Evolutionary conservation across 2,113 vertebrate genomes (phyloP).

Genomic region (Callionymus lyra): DNA sequence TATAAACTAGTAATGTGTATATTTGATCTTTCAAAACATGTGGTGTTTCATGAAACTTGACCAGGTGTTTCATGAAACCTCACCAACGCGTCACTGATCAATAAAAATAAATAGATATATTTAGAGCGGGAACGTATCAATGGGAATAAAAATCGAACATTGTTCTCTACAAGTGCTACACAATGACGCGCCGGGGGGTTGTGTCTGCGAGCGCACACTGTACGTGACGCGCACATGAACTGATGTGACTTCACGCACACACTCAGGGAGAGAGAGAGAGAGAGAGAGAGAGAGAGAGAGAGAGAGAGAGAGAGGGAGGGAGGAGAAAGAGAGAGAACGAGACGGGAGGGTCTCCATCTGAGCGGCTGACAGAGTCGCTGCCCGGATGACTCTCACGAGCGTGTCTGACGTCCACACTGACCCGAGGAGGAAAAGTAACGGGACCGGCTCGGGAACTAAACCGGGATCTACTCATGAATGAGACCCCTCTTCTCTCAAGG

Average conservation of each 20-base stretch:
- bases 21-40: too few relatives aligned
- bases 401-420: constrained; percentile 5
- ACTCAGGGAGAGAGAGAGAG: constrained; percentile 6
- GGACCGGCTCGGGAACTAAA: too few relatives aligned
- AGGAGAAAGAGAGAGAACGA: constrained; percentile 6
- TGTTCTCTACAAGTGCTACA: constrained; percentile 15
- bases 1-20: too few relatives aligned
- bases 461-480: constrained; percentile 31
- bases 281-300: constrained; percentile 8
- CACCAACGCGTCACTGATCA: too few relatives aligned
- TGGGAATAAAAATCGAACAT: too few relatives aligned
- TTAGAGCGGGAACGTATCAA: too few relatives aligned
- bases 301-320: constrained; percentile 2
- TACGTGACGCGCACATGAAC: constrained; percentile 66
- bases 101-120: too few relatives aligned
- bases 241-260: constrained; percentile 34
- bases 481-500: constrained; percentile 42
- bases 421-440: not conserved
- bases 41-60: too few relatives aligned
- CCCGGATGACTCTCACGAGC: too few relatives aligned
- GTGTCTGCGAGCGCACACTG: constrained; percentile 40
- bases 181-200: constrained; percentile 49
- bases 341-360: constrained; percentile 19
- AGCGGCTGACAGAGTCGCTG: constrained; percentile 12
- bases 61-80: too few relatives aligned